Conservation (phyloP, 1,140 invertebrate genomes). For the Lordiphosa clarofinis region DNA sequence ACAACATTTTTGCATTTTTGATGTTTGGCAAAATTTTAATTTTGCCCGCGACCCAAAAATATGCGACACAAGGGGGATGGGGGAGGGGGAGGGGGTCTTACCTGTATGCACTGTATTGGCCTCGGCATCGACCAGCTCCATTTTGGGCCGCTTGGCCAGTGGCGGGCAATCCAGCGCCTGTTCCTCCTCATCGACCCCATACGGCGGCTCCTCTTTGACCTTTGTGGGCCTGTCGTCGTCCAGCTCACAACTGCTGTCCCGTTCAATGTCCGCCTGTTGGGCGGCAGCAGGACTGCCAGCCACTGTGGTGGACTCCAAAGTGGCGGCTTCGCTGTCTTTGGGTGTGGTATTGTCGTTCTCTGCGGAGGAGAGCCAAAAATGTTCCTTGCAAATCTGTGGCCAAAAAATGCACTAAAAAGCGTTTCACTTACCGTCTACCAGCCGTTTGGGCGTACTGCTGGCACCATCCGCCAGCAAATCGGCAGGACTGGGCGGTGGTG, state of each 20-base stretch:
- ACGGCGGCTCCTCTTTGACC: constrained; percentile 84
- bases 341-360: constrained; percentile 79
- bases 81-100: constrained; percentile 80
- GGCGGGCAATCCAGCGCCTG: constrained; percentile 66
- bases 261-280: constrained; percentile 13
- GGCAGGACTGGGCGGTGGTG: constrained; percentile 84
- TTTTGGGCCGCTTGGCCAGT: constrained; percentile 85
- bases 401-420: no score
- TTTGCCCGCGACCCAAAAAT: constrained; percentile 42
- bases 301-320: constrained; percentile 19
- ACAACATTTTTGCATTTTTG: constrained; percentile 27
- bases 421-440: constrained; percentile 81
- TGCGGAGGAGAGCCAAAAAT: constrained; percentile 5
- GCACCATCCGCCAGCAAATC: constrained; percentile 84
- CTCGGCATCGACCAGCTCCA: constrained; percentile 90
- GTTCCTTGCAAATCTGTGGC: not conserved
- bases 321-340: constrained; percentile 50
- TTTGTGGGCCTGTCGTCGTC: constrained; percentile 35
- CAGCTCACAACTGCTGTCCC: constrained; percentile 34
- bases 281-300: constrained; percentile 31
- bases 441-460: constrained; percentile 86
- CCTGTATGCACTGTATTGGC: constrained; percentile 93
- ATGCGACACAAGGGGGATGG: constrained; percentile 13
- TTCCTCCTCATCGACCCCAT: constrained; percentile 22
- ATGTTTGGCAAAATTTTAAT: constrained; percentile 50